Evolutionary conservation across 2,797 vertebrate species (phyloP), one percentile per base, ranked within the genome.

Genomic region (Triplophysa yarkandensis): DNA sequence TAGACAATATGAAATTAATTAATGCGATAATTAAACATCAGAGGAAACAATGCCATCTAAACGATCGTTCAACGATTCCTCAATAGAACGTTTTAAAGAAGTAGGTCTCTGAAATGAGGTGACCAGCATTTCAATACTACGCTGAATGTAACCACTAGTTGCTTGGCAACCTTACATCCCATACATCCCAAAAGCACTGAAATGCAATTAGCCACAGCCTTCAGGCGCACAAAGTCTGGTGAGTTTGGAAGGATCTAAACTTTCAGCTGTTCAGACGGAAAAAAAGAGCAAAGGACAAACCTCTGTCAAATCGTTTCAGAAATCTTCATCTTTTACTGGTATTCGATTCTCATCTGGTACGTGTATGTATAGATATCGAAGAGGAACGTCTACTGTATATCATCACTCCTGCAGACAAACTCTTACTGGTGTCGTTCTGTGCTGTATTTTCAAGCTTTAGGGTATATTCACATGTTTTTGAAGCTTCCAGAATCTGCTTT

Each of bases 111-210:
- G 16, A 68, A 55, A 39, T 10, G 25, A 21, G 50, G 16, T 34
- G 13, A 32, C 19, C 4, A 3, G 16, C 13, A 16, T 70, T 70
- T 58, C 30, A 4, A 44, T 44, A 54, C 13, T 27, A 14, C 41
- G 13, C 9, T 55, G 44, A 30, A 70, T 70, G 43, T 11, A 70
- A 19, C 52, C n/a, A 34, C 54, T 30, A 46, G 55, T 70, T 70
- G 25, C 54, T 46, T 17, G 19, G 54, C 54, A 70, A 70, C 41
- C 28, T 13, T 55, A 52, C 9, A 10, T 25, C 3, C 44, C 14
- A 69, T 44, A 28, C 54, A 58, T 58, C 7, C 55, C 27, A 34
- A 25, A 46, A 70, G 1, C 8, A 70, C 27, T 4, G 5, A 17
- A 70, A 60, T 44, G 4, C 55, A 70, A 48, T 70, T 60, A 60